Percentiles rank a stretch among this genome's conserved stretches.
phyloP scores from a whole-genome alignment of 1,140 invertebrate species.

The Glossosoma conforme region DNA sequence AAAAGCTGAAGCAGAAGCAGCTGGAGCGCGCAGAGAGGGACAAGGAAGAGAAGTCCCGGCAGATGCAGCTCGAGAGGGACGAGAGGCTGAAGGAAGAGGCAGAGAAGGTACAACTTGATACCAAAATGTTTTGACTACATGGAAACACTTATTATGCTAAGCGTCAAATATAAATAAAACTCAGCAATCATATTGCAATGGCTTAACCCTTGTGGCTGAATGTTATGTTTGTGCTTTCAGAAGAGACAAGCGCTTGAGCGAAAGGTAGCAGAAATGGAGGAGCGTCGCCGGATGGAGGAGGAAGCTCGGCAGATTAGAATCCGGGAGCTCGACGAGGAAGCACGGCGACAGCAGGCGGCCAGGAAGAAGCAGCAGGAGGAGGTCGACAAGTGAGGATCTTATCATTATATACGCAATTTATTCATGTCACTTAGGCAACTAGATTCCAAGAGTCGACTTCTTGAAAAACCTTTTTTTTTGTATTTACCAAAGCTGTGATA shows the following conservation, averaged over 20 bases:
- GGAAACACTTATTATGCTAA: too few relatives aligned
- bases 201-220: background rate
- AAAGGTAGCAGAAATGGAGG: conserved; percentile 10
- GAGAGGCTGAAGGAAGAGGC: conserved; percentile 11
- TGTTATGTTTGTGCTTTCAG: conserved; percentile 8
- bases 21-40: conserved; percentile 15
- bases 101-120: conserved; percentile 11
- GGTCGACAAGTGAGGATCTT: conserved; percentile 11
- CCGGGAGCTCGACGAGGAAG: conserved; percentile 8
- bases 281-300: conserved; percentile 5
- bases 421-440: background rate
- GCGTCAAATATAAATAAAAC: too few relatives aligned
- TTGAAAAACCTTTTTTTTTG: too few relatives aligned
- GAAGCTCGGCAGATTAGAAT: background rate
- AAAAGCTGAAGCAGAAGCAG: conserved; percentile 16
- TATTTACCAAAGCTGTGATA: too few relatives aligned
- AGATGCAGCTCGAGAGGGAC: conserved; percentile 16
- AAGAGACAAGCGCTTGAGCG: conserved; percentile 12
- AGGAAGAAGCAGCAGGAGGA: conserved; percentile 13
- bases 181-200: background rate
- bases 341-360: background rate
- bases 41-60: conserved; percentile 11
- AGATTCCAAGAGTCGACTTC: too few relatives aligned
- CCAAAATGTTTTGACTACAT: too few relatives aligned
- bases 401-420: background rate